phyloP scores from a whole-genome alignment of 2,113 vertebrate genomes.

The Saimiri boliviensis region DNA sequence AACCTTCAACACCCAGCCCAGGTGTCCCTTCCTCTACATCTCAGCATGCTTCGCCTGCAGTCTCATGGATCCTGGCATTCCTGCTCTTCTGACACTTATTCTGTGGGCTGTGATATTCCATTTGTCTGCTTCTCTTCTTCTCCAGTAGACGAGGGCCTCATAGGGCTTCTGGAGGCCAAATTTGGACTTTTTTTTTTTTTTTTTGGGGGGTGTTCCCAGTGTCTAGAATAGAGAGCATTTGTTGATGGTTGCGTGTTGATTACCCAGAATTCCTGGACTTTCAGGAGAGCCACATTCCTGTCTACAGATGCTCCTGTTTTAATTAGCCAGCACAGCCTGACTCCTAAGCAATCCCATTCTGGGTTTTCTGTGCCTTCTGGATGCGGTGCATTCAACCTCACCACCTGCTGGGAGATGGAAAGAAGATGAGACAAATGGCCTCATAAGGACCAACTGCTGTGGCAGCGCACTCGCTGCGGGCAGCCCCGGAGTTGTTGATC shows the following conservation, averaged over 20 bases:
- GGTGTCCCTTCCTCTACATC: neutral
- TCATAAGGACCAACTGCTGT: neutral
- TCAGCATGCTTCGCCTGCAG: neutral
- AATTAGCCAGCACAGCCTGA: neutral
- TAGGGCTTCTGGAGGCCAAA: neutral
- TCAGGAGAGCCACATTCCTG: neutral
- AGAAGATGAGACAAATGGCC: neutral
- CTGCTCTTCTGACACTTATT: fast-evolving
- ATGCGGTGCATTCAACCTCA: neutral
- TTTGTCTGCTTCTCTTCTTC: neutral
- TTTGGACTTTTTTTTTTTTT: neutral
- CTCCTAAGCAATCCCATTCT: neutral
- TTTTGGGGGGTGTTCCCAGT: neutral
- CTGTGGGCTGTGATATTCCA: too few relatives aligned
- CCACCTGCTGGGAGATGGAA: neutral
- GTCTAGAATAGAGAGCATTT: too few relatives aligned
- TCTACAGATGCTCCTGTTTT: fast-evolving
- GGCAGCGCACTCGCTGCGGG: neutral
- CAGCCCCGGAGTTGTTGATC: neutral
- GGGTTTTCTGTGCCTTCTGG: neutral
- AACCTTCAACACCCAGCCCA: neutral
- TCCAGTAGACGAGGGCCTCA: neutral
- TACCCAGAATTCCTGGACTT: neutral
- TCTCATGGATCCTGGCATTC: fast-evolving
- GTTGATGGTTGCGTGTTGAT: neutral